phyloP scores from a whole-genome alignment of 2,113 vertebrate genomes.

The Falco punctatus region DNA sequence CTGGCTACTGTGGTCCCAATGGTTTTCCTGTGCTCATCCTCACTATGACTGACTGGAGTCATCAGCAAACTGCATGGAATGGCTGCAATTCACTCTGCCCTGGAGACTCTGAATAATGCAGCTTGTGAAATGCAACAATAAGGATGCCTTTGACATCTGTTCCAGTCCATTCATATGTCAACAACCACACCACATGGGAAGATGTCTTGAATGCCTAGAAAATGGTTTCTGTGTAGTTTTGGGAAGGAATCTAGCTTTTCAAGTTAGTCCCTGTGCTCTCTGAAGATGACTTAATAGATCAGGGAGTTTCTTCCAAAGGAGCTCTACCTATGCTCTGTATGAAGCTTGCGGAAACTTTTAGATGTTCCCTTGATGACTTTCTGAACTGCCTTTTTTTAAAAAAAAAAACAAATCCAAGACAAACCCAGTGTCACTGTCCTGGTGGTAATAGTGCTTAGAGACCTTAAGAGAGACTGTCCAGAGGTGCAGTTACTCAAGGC shows the following conservation, averaged over 20 bases:
- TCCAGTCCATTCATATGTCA: neutral
- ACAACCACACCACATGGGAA: neutral
- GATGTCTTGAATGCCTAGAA: neutral
- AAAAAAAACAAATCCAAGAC: neutral
- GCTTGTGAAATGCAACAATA: neutral
- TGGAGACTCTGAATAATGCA: neutral
- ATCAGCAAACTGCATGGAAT: neutral
- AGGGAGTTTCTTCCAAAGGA: neutral
- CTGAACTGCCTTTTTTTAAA: neutral
- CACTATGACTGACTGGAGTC: neutral
- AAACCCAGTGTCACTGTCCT: neutral
- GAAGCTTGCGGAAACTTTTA: neutral
- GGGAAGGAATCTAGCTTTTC: neutral
- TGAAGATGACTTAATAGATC: neutral
- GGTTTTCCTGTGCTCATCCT: constrained; percentile 2
- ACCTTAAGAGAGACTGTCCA: neutral
- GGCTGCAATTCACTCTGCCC: neutral
- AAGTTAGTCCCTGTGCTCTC: neutral
- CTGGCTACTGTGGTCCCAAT: neutral
- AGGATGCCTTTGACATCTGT: neutral
- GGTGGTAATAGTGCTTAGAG: neutral
- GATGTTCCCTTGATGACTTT: neutral
- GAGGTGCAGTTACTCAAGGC: neutral
- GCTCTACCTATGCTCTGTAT: neutral
- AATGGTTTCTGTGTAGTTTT: neutral